Evolutionary conservation across 2,888 invertebrate genomes (phyloP), one percentile per base, ranked within the genome.

Genomic region (Lypha dubia): DNA sequence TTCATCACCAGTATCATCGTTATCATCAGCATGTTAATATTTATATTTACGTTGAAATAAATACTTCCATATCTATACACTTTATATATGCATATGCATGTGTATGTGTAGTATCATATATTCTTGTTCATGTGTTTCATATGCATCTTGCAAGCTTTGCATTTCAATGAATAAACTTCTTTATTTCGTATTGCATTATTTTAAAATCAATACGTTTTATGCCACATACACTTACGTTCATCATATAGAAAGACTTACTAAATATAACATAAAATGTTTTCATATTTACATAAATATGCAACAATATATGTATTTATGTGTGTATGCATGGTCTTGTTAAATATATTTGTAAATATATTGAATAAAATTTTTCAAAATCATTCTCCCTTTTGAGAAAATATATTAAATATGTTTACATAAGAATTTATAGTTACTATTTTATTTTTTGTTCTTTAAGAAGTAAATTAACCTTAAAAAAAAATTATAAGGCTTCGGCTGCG

Each of bases 151-250:
- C 68, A 46, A 68, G 74, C 70, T 81, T 75, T 75, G 62, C 75
- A 81, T 75, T 75, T 81, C 63, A 75, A 75, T 81, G 75, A 75
- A 75, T 81, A 81, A 81, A 81, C 68, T 63, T 63, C 81, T 81
- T 81, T 81, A 75, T 75, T 75, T 81, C 70, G 56, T 70, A 75
- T 81, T 81, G 35, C 58, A 65, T 65, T 75, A 75, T 81, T 62
- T 81, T 46, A 70, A 81, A 63, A 75, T 81, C 81, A 81, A 81
- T 81, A 81, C 74, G 75, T 63, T 75, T 75, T 70, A 75, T 75
- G 75, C 70, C 68, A 70, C 53, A 75, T 63, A 24, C 53, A 51
- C 49, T 49, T 49, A 49, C 8, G n/a, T 17, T 49, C 49, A 44
- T 20, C 49, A 49, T 49, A 20, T 49, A n/a, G 20, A 9, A 49